Evolutionary conservation across 2,113 vertebrate genomes (phyloP), one percentile per base, ranked within the genome.

Genomic region (Centrocercus urophasianus): DNA sequence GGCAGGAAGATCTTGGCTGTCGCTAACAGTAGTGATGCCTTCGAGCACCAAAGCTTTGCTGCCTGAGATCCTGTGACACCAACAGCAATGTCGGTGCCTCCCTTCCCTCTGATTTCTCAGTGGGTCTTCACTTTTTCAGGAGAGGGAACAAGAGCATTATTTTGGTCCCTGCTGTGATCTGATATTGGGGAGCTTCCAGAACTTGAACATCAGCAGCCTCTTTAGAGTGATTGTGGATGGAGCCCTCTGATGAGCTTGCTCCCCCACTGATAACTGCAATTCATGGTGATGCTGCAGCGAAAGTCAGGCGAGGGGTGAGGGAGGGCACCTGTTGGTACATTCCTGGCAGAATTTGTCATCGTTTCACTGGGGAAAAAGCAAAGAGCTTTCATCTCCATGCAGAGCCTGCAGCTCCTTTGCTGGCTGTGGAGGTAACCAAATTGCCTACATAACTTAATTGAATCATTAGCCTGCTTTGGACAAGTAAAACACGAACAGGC

Each of bases 141-240:
- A 93, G 65, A 79, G 34, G 78, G 56, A 94, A 93, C 78, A 91
- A 6, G 78, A 60, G 72, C 74, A 87, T 95, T 85, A 93, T 86
- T 4, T 30, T 52, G 7, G 52, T 52, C n/a, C 93, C 82, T 83
- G 84, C 91, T 88, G 89, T 40, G 89, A 78, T 74, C 54, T 64
- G 79, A 56, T 93, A 77, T 32, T 52, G 89, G 94, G 96, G 91
- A 93, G 57, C 75, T 73, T 80, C 48, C 78, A 87, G 91, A 89
- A 76, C 54, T 85, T 34, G 42, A 74, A 69, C 61, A 42, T 10
- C 34, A 0, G 3, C 59, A 50, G 81, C 76, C 1, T 69, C 63
- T 87, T 86, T 57, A 65, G 5, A 52, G 57, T 22, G 77, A 86
- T 89, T 76, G 83, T 2, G 71, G 89, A 85, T 61, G 63, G 57